These are phyloP conservation scores for Istiophorus platypterus DNA, from an alignment of 2,113 vertebrate species.

Conservation along the genomic window DNA sequence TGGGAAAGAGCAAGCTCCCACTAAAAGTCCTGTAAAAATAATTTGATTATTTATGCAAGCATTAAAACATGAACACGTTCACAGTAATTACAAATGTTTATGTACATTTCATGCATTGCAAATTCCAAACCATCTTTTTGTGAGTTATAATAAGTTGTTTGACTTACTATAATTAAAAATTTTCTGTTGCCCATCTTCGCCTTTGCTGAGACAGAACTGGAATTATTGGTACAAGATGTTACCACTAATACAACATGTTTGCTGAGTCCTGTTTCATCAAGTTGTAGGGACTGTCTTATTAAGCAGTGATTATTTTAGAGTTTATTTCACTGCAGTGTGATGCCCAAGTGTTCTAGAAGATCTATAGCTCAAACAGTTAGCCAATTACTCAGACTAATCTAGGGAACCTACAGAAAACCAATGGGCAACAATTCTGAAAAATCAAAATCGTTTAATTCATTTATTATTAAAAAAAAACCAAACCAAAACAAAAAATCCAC, in stretches of 20 bases:
- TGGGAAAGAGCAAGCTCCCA: conserved; percentile 16
- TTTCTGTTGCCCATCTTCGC: conserved; percentile 30
- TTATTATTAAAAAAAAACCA: too few species aligned
- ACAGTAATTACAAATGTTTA: conserved; percentile 55
- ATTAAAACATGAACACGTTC: conserved; percentile 32
- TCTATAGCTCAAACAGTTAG: not conserved
- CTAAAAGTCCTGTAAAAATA: conserved; percentile 21
- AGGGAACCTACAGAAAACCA: not conserved
- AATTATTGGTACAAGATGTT: conserved; percentile 43
- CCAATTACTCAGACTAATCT: not conserved
- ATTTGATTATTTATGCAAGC: conserved; percentile 50
- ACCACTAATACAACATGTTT: conserved; percentile 18
- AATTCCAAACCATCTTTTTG: conserved; percentile 56
- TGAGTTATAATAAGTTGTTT: conserved; percentile 46
- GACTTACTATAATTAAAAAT: conserved; percentile 49
- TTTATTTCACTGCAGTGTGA: not conserved
- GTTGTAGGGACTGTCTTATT: not conserved
- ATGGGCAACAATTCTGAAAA: not conserved
- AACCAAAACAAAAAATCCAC: too few species aligned
- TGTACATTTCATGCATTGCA: conserved; percentile 58
- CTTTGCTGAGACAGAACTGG: conserved; percentile 28
- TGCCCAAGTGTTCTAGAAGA: not conserved
- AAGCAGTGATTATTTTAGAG: not conserved
- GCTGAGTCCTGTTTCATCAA: not conserved
- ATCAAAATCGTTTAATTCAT: not conserved